Percentiles rank a stretch among this genome's conserved stretches.
These are phyloP conservation scores for Micrasema longulum DNA, from an alignment of 1,140 invertebrate genomes.

Conservation along the genomic window DNA sequence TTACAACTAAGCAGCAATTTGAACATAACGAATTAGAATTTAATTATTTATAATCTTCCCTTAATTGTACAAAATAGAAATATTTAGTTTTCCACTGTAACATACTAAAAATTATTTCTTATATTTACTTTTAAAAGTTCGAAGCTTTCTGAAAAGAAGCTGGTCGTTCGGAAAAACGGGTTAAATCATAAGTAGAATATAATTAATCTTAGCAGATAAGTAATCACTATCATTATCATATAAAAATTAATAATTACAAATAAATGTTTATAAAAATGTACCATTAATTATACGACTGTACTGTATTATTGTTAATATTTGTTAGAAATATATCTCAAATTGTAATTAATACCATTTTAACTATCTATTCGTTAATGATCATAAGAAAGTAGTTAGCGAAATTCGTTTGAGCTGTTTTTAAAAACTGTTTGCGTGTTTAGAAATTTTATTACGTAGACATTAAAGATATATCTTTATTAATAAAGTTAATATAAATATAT, in stretches of 20 bases:
- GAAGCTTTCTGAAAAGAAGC: slow-evolving; percentile 29
- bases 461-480: slow-evolving; percentile 16
- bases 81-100: slow-evolving; percentile 11
- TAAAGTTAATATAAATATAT: not conserved
- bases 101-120: slow-evolving; percentile 20
- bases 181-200: slow-evolving; percentile 27
- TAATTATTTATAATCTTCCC: slow-evolving; percentile 15
- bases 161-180: slow-evolving; percentile 33
- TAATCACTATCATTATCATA: not conserved
- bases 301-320: not conserved
- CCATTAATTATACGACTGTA: slow-evolving; percentile 6
- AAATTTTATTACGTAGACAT: not conserved
- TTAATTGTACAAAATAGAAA: slow-evolving; percentile 5
- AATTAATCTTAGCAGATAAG: slow-evolving; percentile 5
- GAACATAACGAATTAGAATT: slow-evolving; percentile 44
- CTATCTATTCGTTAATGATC: not conserved
- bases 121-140: slow-evolving; percentile 34
- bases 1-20: slow-evolving; percentile 49
- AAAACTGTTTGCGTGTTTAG: slow-evolving; percentile 16
- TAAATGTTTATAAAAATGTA: not conserved
- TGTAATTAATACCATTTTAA: not conserved
- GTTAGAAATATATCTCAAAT: no score
- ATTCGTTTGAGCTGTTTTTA: slow-evolving; percentile 20
- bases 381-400: slow-evolving; percentile 19
- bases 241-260: not conserved